A percentile compares a stretch with the other conserved stretches of the same genome.
phyloP scores from a whole-genome alignment of 2,113 vertebrate genomes.

The Sialia sialis region DNA sequence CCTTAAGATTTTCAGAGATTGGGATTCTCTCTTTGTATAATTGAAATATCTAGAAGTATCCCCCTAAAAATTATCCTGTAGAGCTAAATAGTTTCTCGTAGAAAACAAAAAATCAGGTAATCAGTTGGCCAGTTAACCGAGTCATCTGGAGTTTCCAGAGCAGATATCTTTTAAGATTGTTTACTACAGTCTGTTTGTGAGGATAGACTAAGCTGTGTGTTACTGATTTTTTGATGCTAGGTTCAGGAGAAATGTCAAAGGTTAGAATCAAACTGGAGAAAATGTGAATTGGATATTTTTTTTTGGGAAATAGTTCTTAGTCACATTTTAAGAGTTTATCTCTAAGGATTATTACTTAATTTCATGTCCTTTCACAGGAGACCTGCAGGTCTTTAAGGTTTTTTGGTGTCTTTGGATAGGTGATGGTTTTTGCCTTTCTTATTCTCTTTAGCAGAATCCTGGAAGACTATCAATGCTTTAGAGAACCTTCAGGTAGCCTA shows the following conservation, averaged over 20 bases:
- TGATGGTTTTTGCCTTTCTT: not conserved
- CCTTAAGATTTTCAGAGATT: not conserved
- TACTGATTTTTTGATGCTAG: not conserved
- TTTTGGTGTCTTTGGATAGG: not conserved
- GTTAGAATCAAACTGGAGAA: not conserved
- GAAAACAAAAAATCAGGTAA: not conserved
- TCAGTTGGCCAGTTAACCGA: not conserved
- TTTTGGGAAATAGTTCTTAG: not conserved
- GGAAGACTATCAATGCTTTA: not conserved
- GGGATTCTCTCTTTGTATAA: not conserved
- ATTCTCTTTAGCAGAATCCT: not conserved
- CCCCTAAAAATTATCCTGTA: not conserved
- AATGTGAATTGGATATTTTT: not conserved
- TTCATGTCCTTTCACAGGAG: not conserved
- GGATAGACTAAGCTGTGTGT: not conserved
- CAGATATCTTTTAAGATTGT: not conserved
- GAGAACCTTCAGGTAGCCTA: not conserved
- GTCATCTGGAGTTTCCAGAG: not conserved
- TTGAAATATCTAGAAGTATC: not conserved
- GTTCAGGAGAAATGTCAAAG: not conserved
- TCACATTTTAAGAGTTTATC: not conserved
- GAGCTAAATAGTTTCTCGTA: not conserved
- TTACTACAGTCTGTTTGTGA: not conserved
- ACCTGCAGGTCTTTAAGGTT: not conserved
- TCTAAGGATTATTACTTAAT: not conserved